These are phyloP conservation scores for Pachydiplax longipennis DNA, from an alignment of 2,888 invertebrate genomes.

Conservation along the genomic window DNA sequence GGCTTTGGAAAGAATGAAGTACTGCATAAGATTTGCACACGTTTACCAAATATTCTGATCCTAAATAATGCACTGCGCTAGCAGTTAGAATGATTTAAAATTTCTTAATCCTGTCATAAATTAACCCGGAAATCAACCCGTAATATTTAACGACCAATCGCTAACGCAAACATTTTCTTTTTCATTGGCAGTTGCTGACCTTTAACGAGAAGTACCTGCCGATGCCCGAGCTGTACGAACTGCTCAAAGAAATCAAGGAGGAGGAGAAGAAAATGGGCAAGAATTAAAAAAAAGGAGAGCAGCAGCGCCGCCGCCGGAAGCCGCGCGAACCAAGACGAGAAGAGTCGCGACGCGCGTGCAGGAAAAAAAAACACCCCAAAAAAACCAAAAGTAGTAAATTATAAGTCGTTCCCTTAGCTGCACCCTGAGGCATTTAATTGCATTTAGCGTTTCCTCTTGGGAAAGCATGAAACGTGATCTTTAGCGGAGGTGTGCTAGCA, in stretches of 20 bases:
- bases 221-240: conserved; percentile 3
- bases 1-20: too few species aligned
- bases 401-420: neutral
- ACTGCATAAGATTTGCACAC: too few species aligned
- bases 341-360: neutral
- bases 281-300: too few species aligned
- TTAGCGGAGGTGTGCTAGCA: too few species aligned
- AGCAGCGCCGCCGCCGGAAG: neutral
- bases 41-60: too few species aligned
- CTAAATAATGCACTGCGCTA: too few species aligned
- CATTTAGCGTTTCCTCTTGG: neutral
- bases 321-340: neutral
- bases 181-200: neutral
- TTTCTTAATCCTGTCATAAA: too few species aligned
- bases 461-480: too few species aligned
- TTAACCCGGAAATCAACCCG: too few species aligned
- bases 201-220: conserved; percentile 13
- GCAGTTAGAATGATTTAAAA: too few species aligned
- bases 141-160: too few species aligned
- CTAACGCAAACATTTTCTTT: neutral
- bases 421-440: neutral
- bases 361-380: neutral
- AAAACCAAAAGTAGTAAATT: neutral
- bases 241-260: conserved; percentile 11
- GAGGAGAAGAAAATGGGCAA: neutral